phyloP scores from a whole-genome alignment of 2,888 invertebrate genomes.

The Pteria penguin region DNA sequence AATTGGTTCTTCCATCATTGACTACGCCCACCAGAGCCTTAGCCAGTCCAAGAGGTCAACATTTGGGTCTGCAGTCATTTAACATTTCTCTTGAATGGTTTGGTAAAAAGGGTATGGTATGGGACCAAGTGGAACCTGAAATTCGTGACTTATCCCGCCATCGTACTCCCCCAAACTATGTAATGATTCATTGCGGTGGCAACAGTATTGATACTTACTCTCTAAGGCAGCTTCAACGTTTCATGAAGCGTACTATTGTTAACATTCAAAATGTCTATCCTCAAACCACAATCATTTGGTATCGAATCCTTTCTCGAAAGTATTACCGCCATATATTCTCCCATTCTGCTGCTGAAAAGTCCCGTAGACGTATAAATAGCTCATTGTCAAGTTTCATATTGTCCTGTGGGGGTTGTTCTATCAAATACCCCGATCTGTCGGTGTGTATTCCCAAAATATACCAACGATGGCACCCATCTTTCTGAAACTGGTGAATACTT shows the following conservation, averaged over 20 bases:
- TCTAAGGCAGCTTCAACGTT: neutral
- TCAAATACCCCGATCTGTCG: too few relatives aligned
- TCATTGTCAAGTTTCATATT: neutral
- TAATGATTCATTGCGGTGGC: neutral
- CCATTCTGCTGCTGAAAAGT: neutral
- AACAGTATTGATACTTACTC: neutral
- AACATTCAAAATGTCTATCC: neutral
- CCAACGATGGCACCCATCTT: too few relatives aligned
- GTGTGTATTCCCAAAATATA: too few relatives aligned
- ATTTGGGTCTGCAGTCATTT: neutral
- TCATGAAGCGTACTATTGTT: neutral
- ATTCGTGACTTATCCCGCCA: neutral
- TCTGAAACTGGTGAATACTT: too few relatives aligned
- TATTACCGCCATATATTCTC: neutral
- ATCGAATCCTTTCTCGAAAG: neutral
- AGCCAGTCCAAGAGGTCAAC: neutral
- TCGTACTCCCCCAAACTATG: neutral
- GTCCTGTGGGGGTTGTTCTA: neutral
- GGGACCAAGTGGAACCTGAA: neutral
- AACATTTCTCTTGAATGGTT: neutral
- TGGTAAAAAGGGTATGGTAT: neutral
- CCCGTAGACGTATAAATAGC: neutral
- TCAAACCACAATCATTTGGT: neutral
- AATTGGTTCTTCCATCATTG: neutral
- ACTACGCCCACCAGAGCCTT: neutral